Evolutionary conservation across 2,888 invertebrate genomes (phyloP).

Genomic region (Lithophane semibrunnea): DNA sequence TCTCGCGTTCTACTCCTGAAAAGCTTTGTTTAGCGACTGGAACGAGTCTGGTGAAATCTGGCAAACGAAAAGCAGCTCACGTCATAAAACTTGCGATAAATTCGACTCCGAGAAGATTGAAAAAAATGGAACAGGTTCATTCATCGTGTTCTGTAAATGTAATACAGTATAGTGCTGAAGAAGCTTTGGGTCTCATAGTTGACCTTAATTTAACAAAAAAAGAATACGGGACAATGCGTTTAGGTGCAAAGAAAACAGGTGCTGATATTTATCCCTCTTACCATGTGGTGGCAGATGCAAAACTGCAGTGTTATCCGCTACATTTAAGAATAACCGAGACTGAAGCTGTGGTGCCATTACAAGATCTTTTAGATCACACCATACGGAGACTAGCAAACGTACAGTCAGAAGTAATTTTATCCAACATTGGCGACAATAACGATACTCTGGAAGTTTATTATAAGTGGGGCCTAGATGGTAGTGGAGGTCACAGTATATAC

Average conservation of each 20-base stretch:
- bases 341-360: background rate
- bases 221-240: no score
- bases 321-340: slow-evolving; percentile 7
- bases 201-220: no score
- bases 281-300: slow-evolving; percentile 11
- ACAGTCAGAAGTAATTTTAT: slow-evolving; percentile 15
- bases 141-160: slow-evolving; percentile 11
- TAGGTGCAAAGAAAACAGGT: slow-evolving; percentile 16
- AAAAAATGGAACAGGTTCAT: slow-evolving; percentile 14
- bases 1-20: no score
- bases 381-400: slow-evolving; percentile 8
- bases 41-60: background rate
- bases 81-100: background rate
- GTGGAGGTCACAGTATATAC: slow-evolving; percentile 14
- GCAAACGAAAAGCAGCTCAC: background rate
- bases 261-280: slow-evolving; percentile 11
- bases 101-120: background rate
- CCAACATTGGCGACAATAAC: slow-evolving; percentile 1
- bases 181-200: slow-evolving; percentile 9
- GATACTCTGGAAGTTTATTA: slow-evolving; percentile 11
- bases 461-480: slow-evolving; percentile 14
- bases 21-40: background rate
- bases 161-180: slow-evolving; percentile 16
- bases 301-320: background rate
- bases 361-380: slow-evolving; percentile 8